Conservation (phyloP, 2,113 vertebrate genomes). For the Megaceryle maxima region DNA sequence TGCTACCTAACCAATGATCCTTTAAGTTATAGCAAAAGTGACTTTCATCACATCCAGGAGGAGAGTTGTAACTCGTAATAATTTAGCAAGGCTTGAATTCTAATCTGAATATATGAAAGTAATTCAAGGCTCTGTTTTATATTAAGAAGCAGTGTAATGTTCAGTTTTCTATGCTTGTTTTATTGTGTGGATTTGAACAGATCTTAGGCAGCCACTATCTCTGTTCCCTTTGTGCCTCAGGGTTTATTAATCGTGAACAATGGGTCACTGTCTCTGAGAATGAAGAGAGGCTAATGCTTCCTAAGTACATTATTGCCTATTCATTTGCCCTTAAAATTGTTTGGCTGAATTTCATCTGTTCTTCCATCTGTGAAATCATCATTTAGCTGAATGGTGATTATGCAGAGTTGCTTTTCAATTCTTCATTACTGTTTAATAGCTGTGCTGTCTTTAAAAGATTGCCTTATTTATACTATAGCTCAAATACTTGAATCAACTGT, state of each 20-base stretch:
- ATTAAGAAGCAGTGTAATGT: not conserved
- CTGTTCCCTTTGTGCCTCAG: constrained; percentile 22
- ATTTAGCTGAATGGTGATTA: constrained; percentile 72
- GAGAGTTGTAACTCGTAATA: not conserved
- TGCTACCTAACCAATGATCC: not conserved
- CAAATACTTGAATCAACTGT: not conserved
- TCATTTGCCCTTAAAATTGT: constrained; percentile 67
- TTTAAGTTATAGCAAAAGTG: not conserved
- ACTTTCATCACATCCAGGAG: not conserved
- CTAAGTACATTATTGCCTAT: constrained; percentile 65
- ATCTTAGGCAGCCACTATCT: not conserved
- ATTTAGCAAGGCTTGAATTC: not conserved
- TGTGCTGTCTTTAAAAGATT: constrained; percentile 60
- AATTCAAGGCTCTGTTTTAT: not conserved
- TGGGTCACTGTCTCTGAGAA: constrained; percentile 52
- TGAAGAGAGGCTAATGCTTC: constrained; percentile 68
- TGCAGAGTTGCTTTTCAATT: constrained; percentile 58
- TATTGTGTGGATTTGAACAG: not conserved
- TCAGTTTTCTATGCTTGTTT: not conserved
- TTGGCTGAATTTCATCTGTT: constrained; percentile 75
- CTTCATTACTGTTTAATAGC: constrained; percentile 72
- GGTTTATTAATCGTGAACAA: constrained; percentile 64
- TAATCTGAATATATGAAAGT: not conserved
- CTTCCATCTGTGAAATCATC: constrained; percentile 77
- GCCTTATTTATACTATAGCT: constrained; percentile 29